Evolutionary conservation across 2,888 invertebrate genomes (phyloP), one percentile per base, ranked within the genome.

Genomic region (Zonitis immaculata): DNA sequence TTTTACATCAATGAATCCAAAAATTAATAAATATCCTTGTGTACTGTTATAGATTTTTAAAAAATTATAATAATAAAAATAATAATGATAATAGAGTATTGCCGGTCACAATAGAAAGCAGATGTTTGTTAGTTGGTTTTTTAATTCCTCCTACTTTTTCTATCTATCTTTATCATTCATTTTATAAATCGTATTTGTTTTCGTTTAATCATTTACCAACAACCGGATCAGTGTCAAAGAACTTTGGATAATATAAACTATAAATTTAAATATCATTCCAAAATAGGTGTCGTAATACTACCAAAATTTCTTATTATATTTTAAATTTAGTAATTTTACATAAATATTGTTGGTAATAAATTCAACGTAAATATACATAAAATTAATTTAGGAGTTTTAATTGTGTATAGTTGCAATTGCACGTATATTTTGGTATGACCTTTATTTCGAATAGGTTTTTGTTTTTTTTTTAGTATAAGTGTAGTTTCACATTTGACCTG

Each of bases 141-240:
- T 20, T 39, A 39, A 39, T 39, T 39, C 39, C 39, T 39, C 39
- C 39, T 20, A 39, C 39, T 39, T 39, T 39, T n/a, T 9, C 3
- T n/a, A n/a, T 9, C 39, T 5, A 39, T 39, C 39, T 39, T 20
- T 39, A 20, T 39, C 18, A 11, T 39, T 20, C 16, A 11, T 2
- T 39, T 20, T 11, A 39, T 39, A 39, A 39, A 39, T 8, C 20
- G 8, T 20, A 39, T 16, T 39, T 5, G 18, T 39, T 39, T 1
- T 20, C 39, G 18, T 11, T 39, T 20, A 39, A 18, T 39, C 20
- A 39, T 39, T 39, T 39, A 39, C 9, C 7, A 9, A 35, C 16
- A 39, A 39, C 20, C 39, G 20, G 39, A 39, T 39, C 39, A 39
- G 39, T 39, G 39, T 39, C 39, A 39, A 39, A 39, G 39, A 39